Conservation (phyloP, 2,888 invertebrate genomes). For the Petrophora chlorosata region DNA sequence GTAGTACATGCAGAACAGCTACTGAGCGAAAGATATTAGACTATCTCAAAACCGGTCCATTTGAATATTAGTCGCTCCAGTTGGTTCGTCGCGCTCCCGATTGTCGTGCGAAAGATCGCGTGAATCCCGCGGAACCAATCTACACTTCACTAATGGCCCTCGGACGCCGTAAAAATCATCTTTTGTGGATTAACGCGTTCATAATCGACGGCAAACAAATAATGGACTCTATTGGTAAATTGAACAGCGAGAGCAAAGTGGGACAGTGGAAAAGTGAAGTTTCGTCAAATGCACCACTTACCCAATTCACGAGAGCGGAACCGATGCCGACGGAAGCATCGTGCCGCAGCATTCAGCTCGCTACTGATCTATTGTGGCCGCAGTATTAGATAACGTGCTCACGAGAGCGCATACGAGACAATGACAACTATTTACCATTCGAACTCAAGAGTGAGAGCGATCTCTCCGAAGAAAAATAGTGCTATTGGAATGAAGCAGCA, state of each 20-base stretch:
- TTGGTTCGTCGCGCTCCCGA: constrained; percentile 74
- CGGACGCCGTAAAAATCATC: constrained; percentile 65
- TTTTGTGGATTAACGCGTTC: constrained; percentile 62
- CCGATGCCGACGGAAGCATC: constrained; percentile 73
- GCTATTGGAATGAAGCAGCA: constrained; percentile 8
- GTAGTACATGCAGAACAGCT: constrained; percentile 55
- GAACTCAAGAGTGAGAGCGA: constrained; percentile 68
- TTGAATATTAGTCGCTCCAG: constrained; percentile 77
- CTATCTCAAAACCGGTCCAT: constrained; percentile 63
- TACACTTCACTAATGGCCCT: constrained; percentile 58
- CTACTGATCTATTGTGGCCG: constrained; percentile 66
- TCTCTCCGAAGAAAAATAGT: constrained; percentile 20
- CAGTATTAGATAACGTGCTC: constrained; percentile 74
- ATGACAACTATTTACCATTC: constrained; percentile 65
- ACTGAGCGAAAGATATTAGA: constrained; percentile 46
- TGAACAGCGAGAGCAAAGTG: constrained; percentile 56
- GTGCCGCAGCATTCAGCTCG: constrained; percentile 58
- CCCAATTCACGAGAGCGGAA: constrained; percentile 81
- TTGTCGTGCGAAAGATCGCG: constrained; percentile 74
- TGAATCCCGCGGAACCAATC: constrained; percentile 60
- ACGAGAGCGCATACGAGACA: constrained; percentile 69
- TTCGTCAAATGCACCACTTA: constrained; percentile 80
- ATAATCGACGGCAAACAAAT: constrained; percentile 71
- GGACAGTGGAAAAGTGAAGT: constrained; percentile 77
- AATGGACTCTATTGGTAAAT: constrained; percentile 55